Conservation (phyloP, 2,113 vertebrate genomes). For the Lethenteron reissneri region DNA sequence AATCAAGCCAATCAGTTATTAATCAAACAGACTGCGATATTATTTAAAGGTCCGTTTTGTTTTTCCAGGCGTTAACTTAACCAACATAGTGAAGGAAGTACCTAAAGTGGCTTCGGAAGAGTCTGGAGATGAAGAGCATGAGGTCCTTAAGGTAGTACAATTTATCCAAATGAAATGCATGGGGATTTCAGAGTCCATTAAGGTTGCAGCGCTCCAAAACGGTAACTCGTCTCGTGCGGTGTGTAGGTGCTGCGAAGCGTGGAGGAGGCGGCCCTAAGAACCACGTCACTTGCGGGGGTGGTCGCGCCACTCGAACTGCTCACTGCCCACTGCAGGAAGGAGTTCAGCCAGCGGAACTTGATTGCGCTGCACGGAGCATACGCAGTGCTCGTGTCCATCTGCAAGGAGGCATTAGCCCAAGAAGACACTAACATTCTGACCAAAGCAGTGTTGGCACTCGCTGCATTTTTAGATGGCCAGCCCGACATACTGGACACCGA, state of each 20-base stretch:
- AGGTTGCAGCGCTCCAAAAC: neutral
- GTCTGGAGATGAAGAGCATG: constrained; percentile 30
- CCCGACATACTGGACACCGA: constrained; percentile 50
- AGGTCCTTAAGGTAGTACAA: constrained; percentile 44
- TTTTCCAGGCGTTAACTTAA: constrained; percentile 55
- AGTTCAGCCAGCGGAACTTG: constrained; percentile 43
- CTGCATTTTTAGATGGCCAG: constrained; percentile 45
- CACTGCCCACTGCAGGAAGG: constrained; percentile 35
- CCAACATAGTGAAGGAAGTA: constrained; percentile 48
- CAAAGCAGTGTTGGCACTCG: constrained; percentile 27
- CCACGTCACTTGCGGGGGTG: constrained; percentile 8
- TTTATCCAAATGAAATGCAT: neutral
- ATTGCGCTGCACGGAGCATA: constrained; percentile 60
- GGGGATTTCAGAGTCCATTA: no score
- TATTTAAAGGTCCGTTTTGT: neutral
- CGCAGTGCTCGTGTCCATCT: constrained; percentile 37
- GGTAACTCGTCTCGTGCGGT: constrained; percentile 6
- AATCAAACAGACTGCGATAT: no score
- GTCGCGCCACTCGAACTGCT: constrained; percentile 23
- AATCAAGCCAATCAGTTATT: no score
- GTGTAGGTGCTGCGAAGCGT: constrained; percentile 40
- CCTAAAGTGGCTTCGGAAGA: constrained; percentile 16
- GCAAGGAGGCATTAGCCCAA: constrained; percentile 16
- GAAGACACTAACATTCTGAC: constrained; percentile 19
- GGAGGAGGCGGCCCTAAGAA: constrained; percentile 18